Conservation (phyloP, 30 jellyfish, hydroid and myxozoan species). For the Turritopsis dohrnii region DNA sequence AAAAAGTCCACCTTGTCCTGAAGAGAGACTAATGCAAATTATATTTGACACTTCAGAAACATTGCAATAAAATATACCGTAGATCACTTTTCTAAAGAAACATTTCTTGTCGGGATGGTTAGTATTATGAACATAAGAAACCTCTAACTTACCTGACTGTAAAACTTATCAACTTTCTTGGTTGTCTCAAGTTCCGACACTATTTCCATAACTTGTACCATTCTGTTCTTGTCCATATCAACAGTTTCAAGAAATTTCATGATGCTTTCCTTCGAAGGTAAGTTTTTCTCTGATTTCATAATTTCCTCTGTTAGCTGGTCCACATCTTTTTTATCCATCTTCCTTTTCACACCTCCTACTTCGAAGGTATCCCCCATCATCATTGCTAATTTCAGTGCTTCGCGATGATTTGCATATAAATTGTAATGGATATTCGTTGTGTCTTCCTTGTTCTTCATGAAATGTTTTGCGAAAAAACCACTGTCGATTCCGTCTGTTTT, state of each 20-base stretch:
- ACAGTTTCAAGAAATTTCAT: background rate
- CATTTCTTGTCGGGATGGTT: no score
- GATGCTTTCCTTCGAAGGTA: slow-evolving; percentile 14
- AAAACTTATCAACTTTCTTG: no score
- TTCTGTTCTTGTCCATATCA: background rate
- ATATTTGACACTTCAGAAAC: no score
- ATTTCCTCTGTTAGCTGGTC: slow-evolving; percentile 11
- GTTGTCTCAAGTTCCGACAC: background rate
- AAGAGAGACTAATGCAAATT: no score
- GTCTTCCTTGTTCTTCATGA: slow-evolving; percentile 22
- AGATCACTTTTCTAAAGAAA: no score
- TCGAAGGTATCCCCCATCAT: slow-evolving; percentile 11
- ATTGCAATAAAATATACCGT: no score
- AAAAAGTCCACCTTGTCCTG: no score
- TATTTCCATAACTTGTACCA: background rate
- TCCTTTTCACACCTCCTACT: slow-evolving; percentile 1
- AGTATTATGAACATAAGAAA: no score
- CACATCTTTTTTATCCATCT: background rate
- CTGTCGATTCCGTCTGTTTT: slow-evolving; percentile 23
- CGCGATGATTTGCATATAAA: slow-evolving; percentile 19
- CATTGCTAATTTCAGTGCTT: slow-evolving; percentile 21
- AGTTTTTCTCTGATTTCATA: background rate
- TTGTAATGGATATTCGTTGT: slow-evolving; percentile 27
- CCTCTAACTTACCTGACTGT: no score
- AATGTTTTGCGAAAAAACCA: slow-evolving; percentile 33